Base-by-base conservation (phyloP, 1,140 invertebrate genomes). In the Lerema accius region DNA sequence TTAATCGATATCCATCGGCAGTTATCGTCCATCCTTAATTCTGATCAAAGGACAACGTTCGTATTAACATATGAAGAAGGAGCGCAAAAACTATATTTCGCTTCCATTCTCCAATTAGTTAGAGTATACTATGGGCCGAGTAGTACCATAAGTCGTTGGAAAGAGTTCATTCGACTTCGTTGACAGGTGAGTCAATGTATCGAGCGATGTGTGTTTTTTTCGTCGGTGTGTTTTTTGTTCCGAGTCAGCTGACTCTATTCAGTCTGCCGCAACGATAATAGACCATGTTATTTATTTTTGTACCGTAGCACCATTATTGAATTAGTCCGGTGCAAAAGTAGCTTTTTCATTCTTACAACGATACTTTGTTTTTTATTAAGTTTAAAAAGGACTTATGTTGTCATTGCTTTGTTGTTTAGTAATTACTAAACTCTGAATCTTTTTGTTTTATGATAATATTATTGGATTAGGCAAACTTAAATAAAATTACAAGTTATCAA, bases 161-260 rank as follows among this genome's bases (percentile, higher is more conserved):
- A 43, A 56, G 40, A 56, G 53, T 56, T 56, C 53, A 56, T 56
- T 56, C 53, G 53, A 56, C 53, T 56, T 45, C 53, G 53, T 56
- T 56, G 53, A 56, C 53, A 56, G 40, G 53, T 56, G 53, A 56
- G 53, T 56, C 53, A 56, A 45, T 11, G 42, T 56, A 56, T 56
- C n/a, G n/a, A n/a, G n/a, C 53, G 23, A 56, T 56, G 53, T 56
- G 53, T 56, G 40, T 19, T 56, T 56, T 50, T 56, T 56, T 56
- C 40, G 23, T 45, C 53, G 23, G 40, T 23, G 39, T 14, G 40
- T 45, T 56, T 56, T 56, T 56, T 56, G 53, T 56, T 56, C 26
- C 13, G 19, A 56, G 53, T 56, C 53, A 56, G 53, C 53, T 45
- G 53, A 58, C 53, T 58, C 53, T 43, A 58, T 58, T 58, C 40